Conservation (phyloP, 2,797 vertebrate genomes). For the Pantherophis vulpinus region DNA sequence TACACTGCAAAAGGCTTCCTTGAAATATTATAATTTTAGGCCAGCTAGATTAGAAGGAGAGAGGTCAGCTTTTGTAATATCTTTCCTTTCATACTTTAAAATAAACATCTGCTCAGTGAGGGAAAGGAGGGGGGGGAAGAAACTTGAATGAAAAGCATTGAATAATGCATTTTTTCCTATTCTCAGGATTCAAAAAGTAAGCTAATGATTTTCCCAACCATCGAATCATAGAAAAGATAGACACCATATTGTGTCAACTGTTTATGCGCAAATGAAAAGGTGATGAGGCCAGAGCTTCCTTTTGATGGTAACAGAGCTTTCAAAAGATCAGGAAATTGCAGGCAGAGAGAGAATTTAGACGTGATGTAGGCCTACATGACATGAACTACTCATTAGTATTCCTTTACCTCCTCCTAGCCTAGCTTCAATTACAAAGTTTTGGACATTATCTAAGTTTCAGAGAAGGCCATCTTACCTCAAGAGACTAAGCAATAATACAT, state of each 20-base stretch:
- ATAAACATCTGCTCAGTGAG: slow-evolving; percentile 31
- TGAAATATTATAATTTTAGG: neutral
- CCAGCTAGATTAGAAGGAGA: neutral
- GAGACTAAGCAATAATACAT: neutral
- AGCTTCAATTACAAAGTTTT: neutral
- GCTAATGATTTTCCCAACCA: slow-evolving; percentile 14
- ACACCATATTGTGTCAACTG: neutral
- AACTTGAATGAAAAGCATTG: slow-evolving; percentile 23
- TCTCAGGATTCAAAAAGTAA: slow-evolving; percentile 4
- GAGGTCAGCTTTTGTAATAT: neutral
- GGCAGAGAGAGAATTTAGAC: neutral
- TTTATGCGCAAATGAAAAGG: neutral
- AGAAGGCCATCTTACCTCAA: neutral
- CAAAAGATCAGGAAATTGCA: neutral
- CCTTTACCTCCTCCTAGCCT: neutral
- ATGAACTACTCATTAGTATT: neutral
- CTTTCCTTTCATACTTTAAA: slow-evolving; percentile 17
- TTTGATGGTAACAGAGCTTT: neutral
- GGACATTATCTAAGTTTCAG: neutral
- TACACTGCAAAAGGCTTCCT: neutral
- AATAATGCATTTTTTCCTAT: neutral
- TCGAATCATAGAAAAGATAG: neutral
- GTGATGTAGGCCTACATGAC: neutral
- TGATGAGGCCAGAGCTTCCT: neutral
- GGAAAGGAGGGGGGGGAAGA: neutral